Evolutionary conservation across 2,888 invertebrate genomes (phyloP), one percentile per base, ranked within the genome.

Genomic region (Chrysomela aeneicollis): DNA sequence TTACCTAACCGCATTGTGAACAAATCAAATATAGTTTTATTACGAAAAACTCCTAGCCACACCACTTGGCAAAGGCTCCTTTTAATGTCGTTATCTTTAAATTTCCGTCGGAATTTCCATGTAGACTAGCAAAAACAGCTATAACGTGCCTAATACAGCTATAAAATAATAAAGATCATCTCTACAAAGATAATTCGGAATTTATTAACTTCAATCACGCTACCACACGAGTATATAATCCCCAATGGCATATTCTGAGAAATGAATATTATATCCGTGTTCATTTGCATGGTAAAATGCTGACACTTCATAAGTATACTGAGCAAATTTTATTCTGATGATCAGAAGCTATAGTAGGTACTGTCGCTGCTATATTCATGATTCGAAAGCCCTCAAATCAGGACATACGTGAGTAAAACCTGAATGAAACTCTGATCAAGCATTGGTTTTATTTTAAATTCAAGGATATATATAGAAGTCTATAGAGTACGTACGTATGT

Each of bases 111-210:
- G 42, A 42, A 42, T 42, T 15, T 15, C 42, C 42, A 42, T 42
- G 42, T 42, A 8, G 42, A 15, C 42, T 6, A 15, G 42, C 15
- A 42, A 42, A 42, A 42, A 42, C 42, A 15, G 42, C 42, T 42
- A 4, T 15, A 42, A 42, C 42, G 42, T 42, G 42, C 42, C 42
- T 55, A 42, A 55, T 55, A 55, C 22, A 18, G 55, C 55, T 42
- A 22, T 55, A 55, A 55, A 42, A 55, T 42, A 55, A 55, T 55
- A 55, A 42, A 55, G 55, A 55, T 55, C 37, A 55, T 55, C 55
- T 55, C 22, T 15, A 55, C 22, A 9, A 26, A 55, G 55, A 55
- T 55, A 55, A 55, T 19, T 9, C 8, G 18, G 10, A 22, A 55
- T 55, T 55, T 55, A 55, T 55, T 55, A 19, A n/a, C 15, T 55